phyloP scores from a whole-genome alignment of 2,888 invertebrate genomes.

The Eurytoma californica region DNA sequence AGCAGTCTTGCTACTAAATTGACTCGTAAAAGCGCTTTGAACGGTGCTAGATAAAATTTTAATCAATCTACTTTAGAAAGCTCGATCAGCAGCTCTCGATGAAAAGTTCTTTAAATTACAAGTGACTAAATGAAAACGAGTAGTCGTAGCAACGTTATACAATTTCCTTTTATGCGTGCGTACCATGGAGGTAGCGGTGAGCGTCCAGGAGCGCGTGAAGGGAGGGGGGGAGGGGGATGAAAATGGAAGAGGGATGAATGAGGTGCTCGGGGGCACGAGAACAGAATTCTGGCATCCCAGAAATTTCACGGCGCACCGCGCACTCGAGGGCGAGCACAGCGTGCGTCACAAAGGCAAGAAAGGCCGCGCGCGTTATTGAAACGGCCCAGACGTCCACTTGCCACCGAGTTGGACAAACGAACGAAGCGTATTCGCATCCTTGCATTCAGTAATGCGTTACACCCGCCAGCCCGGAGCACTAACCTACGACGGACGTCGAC shows the following conservation, averaged over 20 bases:
- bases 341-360: conserved; percentile 47
- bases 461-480: no score
- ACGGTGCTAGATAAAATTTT: no score
- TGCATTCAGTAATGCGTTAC: no score
- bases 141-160: conserved; percentile 5
- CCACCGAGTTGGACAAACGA: neutral
- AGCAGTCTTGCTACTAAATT: no score
- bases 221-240: neutral
- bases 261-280: conserved; percentile 19
- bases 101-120: neutral
- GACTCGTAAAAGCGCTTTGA: no score
- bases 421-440: no score
- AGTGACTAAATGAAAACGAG: conserved; percentile 10
- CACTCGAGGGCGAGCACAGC: conserved; percentile 15
- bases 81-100: no score
- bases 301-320: conserved; percentile 44
- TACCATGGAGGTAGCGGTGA: neutral
- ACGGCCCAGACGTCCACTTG: neutral
- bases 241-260: conserved; percentile 5
- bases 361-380: conserved; percentile 42
- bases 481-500: no score
- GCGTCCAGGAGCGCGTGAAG: neutral
- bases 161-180: conserved; percentile 12
- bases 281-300: conserved; percentile 46
- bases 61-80: no score